Base-by-base conservation (phyloP, 1,140 invertebrate genomes). In the Bombus cullumanus region DNA sequence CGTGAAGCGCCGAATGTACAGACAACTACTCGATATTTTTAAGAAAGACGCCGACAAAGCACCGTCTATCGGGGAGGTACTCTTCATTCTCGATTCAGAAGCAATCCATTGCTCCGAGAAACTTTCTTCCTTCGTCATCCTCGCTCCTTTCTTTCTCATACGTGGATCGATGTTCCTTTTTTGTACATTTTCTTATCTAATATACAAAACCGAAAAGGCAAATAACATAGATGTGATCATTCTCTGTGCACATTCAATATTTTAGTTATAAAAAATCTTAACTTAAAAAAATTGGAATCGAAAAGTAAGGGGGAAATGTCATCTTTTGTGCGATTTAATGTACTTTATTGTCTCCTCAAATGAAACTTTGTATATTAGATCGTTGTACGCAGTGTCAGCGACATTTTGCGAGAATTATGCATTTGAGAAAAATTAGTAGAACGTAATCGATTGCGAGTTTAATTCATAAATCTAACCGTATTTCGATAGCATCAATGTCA, bases 381-480 rank as follows among this genome's bases (percentile, higher is more conserved):
- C 10, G 15, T 31, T 74, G 15, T 25, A 18, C 3, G 6, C 12
- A 53, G 72, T 53, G 3, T 74, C 13, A 25, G 39, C 28, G 3
- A 22, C 1, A 53, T 53, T 15, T 53, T 53, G 1, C 5, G 18
- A 53, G 47, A 53, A 53, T 53, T 53, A 22, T 22, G 18, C 5
- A 53, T 53, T 47, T n/a, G 18, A 1, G 62, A 15, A 22, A 15
- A 74, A 9, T 47, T n/a, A 22, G 13, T 43, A 59, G n/a, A 47
- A 66, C 39, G 39, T 9, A 59, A 15, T n/a, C 34, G 18, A 12
- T 31, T 22, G 62, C 25, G 25, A 25, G 13, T 34, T 34, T 73
- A 53, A 85, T 81, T 85, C 71, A 57, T 74, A 68, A 68, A 66
- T 66, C 9, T 43, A 22, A 3, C 10, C 15, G 12, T 74, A 66